phyloP scores from a whole-genome alignment of 1,140 invertebrate species.

The Lasioglossum baleicum region DNA sequence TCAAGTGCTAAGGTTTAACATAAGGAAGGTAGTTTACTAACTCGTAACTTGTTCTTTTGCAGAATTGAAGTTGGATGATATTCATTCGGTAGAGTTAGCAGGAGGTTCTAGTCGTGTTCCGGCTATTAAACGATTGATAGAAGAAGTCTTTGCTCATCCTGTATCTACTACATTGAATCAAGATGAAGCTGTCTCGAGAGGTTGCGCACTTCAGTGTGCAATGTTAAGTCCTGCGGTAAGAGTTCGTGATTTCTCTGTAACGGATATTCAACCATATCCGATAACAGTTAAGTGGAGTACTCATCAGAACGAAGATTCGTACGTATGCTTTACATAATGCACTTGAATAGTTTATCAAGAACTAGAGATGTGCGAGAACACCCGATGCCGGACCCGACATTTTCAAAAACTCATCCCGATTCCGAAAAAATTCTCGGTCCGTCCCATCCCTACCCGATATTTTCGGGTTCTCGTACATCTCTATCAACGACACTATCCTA shows the following conservation, averaged over 20 bases:
- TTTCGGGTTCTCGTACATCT: no score
- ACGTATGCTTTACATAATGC: constrained; percentile 55
- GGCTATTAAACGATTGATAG: constrained; percentile 92
- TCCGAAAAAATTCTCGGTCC: no score
- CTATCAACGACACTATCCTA: not conserved
- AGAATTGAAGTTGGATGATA: constrained; percentile 91
- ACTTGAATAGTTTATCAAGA: no score
- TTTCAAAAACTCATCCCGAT: no score
- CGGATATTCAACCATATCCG: constrained; percentile 95
- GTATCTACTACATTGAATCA: constrained; percentile 98
- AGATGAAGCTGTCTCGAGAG: constrained; percentile 97
- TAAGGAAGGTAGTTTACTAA: not conserved
- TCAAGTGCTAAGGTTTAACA: no score
- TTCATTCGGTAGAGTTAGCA: constrained; percentile 96
- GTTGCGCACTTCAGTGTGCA: constrained; percentile 97
- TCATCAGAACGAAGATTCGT: constrained; percentile 85
- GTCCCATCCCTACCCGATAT: no score
- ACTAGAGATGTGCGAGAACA: no score
- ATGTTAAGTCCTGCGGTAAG: constrained; percentile 97
- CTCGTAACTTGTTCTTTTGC: constrained; percentile 58
- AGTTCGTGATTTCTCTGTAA: constrained; percentile 95
- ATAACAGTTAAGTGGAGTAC: constrained; percentile 93
- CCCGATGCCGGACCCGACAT: no score
- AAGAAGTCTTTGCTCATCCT: constrained; percentile 91
- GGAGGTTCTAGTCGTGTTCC: constrained; percentile 97